Conservation (phyloP, 2,113 vertebrate species). For the Chunga burmeisteri region DNA sequence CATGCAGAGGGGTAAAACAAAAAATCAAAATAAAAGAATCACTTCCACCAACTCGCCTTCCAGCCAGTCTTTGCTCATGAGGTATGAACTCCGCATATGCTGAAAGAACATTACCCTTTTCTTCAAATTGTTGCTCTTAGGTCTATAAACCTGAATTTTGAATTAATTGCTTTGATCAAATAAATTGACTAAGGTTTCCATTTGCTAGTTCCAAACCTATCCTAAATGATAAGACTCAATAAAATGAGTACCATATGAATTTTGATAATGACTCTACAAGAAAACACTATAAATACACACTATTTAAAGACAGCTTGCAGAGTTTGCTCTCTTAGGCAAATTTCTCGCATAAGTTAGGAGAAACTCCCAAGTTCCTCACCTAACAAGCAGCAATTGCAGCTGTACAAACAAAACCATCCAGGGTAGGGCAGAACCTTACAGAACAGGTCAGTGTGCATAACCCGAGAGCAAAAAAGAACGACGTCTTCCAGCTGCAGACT, state of each 20-base stretch:
- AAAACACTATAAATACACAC: background rate
- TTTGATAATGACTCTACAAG: background rate
- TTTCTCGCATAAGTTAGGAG: background rate
- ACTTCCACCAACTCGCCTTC: background rate
- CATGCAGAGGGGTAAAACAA: background rate
- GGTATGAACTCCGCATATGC: background rate
- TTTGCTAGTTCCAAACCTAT: background rate
- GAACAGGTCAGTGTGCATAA: background rate
- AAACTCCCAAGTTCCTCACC: background rate
- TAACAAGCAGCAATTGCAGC: background rate
- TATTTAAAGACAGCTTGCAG: background rate
- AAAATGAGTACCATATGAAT: background rate
- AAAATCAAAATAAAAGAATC: background rate
- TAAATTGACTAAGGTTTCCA: background rate
- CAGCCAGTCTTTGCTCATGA: background rate
- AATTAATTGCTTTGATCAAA: background rate
- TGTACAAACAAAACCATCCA: background rate
- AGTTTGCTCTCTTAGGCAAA: background rate
- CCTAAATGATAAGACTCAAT: background rate
- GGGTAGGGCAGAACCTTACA: background rate
- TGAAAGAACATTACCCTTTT: background rate
- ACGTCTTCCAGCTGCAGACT: background rate
- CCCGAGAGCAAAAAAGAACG: background rate
- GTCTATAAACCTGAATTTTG: background rate
- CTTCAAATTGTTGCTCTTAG: background rate